Evolutionary conservation across 2,888 invertebrate genomes (phyloP), one percentile per base, ranked within the genome.

Genomic region (Mimachlamys varia): DNA sequence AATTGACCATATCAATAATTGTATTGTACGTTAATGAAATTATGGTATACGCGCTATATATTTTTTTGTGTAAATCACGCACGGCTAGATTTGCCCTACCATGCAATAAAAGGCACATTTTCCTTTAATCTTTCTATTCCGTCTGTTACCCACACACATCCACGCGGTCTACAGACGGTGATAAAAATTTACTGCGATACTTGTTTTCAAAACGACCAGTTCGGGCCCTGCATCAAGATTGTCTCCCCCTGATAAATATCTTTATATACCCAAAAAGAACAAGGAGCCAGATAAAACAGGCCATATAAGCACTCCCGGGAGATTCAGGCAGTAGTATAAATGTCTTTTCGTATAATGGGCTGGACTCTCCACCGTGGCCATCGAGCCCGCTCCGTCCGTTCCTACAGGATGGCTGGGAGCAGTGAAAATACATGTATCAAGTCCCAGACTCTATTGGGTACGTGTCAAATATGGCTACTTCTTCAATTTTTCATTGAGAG

Each of bases 1-100:
- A 76, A 76, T 76, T 76, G 76, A 76, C 76, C 76, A 76, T 76
- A 76, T 76, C 76, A 76, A 76, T 76, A 33, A 76, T 76, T 76
- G 76, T 33, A 33, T 76, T 76, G 76, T 27, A 76, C 27, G 76
- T 33, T 76, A 76, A 76, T 76, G 76, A 76, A 76, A 27, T 76
- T 76, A 76, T 76, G 12, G 76, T 76, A 76, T 76, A 76, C 33
- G 33, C 33, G 76, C 76, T 33, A 76, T 76, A 33, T 76, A 27
- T 33, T 76, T 76, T 62, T 76, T 0, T 76, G 76, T 76, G 76
- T 76, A 76, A 76, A 76, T 76, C 76, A 76, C 76, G 76, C 27
- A 76, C 27, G 76, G 33, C 27, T 76, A 76, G 76, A 76, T 76
- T 76, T 76, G 76, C 76, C 76, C 33, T 76, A 12, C 76, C 76